Base-by-base conservation (phyloP, 2,113 vertebrate genomes). In the Salvator merianae region DNA sequence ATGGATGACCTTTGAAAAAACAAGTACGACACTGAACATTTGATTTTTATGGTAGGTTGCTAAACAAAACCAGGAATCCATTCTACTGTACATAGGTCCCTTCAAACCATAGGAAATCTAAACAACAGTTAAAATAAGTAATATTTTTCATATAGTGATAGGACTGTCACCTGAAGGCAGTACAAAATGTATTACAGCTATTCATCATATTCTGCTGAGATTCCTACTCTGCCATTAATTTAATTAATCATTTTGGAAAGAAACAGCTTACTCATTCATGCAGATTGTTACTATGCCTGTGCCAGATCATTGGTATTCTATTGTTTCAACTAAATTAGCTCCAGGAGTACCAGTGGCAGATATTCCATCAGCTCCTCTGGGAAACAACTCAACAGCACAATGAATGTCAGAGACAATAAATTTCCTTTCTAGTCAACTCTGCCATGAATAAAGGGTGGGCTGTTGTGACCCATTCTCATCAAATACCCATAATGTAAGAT, bases 231-330 rank as follows among this genome's bases (percentile, higher is more conserved):
- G 55, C 82, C 79, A 86, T 78, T 73, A 86, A 63, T 77, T 87
- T 78, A 79, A 84, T 72, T 83, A 47, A 2, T 86, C 87, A 47
- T 5, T 76, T 55, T 53, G 84, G 10, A 77, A 14, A 86, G 79
- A 84, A 16, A 74, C 34, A 65, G 81, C 82, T 76, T 83, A 83
- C 75, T 83, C 59, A 83, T 83, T 53, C 82, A 83, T 83, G 72
- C 43, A 76, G 24, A 66, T 50, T 75, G 40, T 36, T 43, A 50
- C 20, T n/a, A 50, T n/a, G 24, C 38, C 40, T 50, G 72, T 66
- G 73, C n/a, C 62, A 83, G 59, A 76, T 34, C 66, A 73, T 53
- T 83, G 40, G 69, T 80, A 53, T 85, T 85, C 68, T 80, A 50
- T 72, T 85, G 77, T 79, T 79, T 63, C 40, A n/a, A 79, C 36